phyloP scores from a whole-genome alignment of 2,888 invertebrate genomes.

The Quadroppia sp. region DNA sequence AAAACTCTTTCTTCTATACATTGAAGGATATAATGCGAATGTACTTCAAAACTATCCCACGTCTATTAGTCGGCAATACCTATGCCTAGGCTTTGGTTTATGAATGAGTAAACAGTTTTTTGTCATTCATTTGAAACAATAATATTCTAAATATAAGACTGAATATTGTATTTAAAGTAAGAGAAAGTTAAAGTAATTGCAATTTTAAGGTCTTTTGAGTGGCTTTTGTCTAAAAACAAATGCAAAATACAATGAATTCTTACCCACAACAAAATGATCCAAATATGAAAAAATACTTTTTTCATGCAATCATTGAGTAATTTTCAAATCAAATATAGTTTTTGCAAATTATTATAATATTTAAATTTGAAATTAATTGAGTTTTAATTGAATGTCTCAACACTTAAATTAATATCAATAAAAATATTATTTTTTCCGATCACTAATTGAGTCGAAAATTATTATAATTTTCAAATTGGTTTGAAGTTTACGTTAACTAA shows the following conservation, averaged over 20 bases:
- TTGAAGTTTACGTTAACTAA: background rate
- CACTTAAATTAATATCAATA: background rate
- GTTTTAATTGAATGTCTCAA: background rate
- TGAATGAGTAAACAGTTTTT: conserved; percentile 1
- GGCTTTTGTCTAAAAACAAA: conserved; percentile 9
- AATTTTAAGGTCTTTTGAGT: background rate
- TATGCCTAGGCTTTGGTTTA: background rate
- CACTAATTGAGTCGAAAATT: background rate
- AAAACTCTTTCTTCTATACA: background rate
- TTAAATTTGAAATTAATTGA: background rate
- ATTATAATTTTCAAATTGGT: background rate
- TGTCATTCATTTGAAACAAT: background rate
- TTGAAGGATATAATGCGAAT: background rate
- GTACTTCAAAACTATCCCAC: background rate
- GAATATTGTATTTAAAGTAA: background rate
- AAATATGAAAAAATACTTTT: background rate
- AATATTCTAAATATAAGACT: background rate
- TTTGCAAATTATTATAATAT: background rate
- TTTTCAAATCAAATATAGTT: background rate
- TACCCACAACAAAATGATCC: conserved; percentile 10
- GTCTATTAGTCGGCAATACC: background rate
- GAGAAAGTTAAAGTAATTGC: background rate
- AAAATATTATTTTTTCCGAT: background rate
- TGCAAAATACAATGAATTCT: conserved; percentile 5
- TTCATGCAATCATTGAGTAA: background rate